phyloP scores from a whole-genome alignment of 2,888 invertebrate species.

The Habroteleia sp. region DNA sequence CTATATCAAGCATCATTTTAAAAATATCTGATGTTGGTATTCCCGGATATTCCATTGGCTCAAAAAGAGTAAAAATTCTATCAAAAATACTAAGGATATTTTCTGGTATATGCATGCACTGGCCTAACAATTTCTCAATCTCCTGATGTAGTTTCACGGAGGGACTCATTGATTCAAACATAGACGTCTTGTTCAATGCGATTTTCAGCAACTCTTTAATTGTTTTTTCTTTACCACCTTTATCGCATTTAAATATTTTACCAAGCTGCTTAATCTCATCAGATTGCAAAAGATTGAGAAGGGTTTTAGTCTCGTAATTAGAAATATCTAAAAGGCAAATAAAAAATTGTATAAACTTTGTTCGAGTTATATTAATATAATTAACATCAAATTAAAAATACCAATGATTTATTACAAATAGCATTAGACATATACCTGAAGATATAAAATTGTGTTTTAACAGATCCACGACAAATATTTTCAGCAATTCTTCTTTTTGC shows the following conservation, averaged over 20 bases:
- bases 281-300: conserved; percentile 69
- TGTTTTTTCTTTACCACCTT: conserved; percentile 63
- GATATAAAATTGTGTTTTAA: conserved; percentile 51
- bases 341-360: too few relatives aligned
- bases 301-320: conserved; percentile 52
- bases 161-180: conserved; percentile 70
- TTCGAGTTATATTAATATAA: too few relatives aligned
- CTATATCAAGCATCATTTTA: conserved; percentile 67
- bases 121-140: conserved; percentile 62
- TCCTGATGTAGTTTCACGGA: conserved; percentile 58
- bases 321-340: conserved; percentile 64
- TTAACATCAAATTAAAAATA: too few relatives aligned
- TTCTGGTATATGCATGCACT: conserved; percentile 69
- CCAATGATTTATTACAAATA: too few relatives aligned
- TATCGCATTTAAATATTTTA: conserved; percentile 46
- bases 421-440: too few relatives aligned
- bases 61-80: conserved; percentile 71
- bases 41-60: conserved; percentile 72
- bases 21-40: conserved; percentile 69
- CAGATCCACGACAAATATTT: too few relatives aligned
- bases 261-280: conserved; percentile 70
- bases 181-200: conserved; percentile 65
- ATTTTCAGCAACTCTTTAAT: conserved; percentile 68
- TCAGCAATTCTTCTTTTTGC: conserved; percentile 59
- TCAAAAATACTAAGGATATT: conserved; percentile 68